Base-by-base conservation (phyloP, 1,140 invertebrate genomes). In the Ceratoteleas bidentatus region DNA sequence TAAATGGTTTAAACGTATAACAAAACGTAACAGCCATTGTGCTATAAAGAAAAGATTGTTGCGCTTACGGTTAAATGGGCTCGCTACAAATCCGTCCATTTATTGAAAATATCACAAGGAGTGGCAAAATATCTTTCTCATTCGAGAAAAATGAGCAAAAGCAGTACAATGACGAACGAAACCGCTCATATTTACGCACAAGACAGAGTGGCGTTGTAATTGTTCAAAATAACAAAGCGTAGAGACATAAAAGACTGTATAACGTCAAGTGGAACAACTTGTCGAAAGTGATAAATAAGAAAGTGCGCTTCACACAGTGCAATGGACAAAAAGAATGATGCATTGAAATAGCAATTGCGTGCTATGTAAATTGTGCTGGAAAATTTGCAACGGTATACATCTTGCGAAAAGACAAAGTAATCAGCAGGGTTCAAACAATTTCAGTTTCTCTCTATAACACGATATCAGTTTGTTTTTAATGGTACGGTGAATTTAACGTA, bases 241-340 rank as follows among this genome's bases (percentile, higher is more conserved):
- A 45, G 61, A 66, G 40, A 43, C 6, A 13, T 24, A 73, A 72
- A 66, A 72, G n/a, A 56, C 33, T 14, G 40, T 38, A 33, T 36
- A 70, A 53, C 14, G 53, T 57, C 54, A 34, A 54, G 24, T 34
- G 65, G 57, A 68, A 81, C 47, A 68, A 76, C 76, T 73, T 62
- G 66, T 75, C 66, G 66, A 81, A 81, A 81, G 79, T 68, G 70
- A 72, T 62, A 72, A 72, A 72, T 70, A 76, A 81, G 72, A 76
- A 76, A 81, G 72, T 76, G 65, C 64, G 66, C 62, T 68, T 74
- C 64, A 68, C 52, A 43, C 49, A 62, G 57, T 74, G 69, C 50
- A 81, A 81, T 60, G 62, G 60, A 76, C 61, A 76, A 70, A 81
- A 54, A 72, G 61, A 66, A 65, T 70, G 65, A 75, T 72, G 65